phyloP scores from a whole-genome alignment of 2,113 vertebrate species.

The Hippocampus abdominalis region DNA sequence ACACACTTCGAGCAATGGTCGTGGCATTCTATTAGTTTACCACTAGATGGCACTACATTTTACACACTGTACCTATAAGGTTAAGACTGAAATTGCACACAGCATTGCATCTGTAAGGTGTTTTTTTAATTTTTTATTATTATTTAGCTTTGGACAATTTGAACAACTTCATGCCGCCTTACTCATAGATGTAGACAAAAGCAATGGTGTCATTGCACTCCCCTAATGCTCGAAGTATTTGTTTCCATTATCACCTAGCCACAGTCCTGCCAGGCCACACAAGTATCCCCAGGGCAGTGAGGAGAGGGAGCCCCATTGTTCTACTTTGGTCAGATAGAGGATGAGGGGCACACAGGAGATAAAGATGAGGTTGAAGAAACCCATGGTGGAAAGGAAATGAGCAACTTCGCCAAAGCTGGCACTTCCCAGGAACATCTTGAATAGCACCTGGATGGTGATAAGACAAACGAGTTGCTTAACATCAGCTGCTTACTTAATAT shows the following conservation, averaged over 20 bases:
- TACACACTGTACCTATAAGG: too few species aligned
- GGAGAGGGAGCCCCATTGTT: conserved; percentile 93
- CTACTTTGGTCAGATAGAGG: conserved; percentile 92
- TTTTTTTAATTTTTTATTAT: too few species aligned
- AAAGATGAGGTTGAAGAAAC: conserved; percentile 96
- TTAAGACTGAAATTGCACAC: too few species aligned
- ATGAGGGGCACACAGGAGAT: conserved; percentile 92
- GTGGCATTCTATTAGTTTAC: too few species aligned
- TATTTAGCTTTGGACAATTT: not conserved
- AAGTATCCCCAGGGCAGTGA: conserved; percentile 94
- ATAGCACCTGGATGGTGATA: conserved; percentile 80
- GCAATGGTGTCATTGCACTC: not conserved
- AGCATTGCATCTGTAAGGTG: too few species aligned
- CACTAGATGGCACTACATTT: too few species aligned
- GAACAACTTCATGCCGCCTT: not conserved
- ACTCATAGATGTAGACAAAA: not conserved
- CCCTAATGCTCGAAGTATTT: not conserved
- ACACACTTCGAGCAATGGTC: too few species aligned
- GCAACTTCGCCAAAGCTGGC: conserved; percentile 93
- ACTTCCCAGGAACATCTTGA: conserved; percentile 98
- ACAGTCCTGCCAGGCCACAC: conserved; percentile 92
- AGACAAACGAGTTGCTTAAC: conserved; percentile 8
- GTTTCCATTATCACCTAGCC: conserved; percentile 80
- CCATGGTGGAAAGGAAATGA: conserved; percentile 94
- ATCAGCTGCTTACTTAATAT: not conserved